Conservation (phyloP, 2,888 invertebrate genomes). For the Pocota personata region DNA sequence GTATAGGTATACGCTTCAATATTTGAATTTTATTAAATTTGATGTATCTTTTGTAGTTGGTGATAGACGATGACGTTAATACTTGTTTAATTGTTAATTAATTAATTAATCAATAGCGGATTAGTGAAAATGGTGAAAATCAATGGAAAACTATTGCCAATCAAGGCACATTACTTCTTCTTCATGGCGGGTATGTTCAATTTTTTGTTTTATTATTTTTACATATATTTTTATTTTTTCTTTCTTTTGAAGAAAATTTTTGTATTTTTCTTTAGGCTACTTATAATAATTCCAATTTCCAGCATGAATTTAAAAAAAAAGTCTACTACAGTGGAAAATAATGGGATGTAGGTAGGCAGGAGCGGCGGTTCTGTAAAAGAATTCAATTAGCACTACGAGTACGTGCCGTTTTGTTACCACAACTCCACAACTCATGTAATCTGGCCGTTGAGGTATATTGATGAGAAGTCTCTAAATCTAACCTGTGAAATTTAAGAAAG, state of each 20-base stretch:
- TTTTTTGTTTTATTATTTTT: neutral
- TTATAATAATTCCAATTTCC: too few relatives aligned
- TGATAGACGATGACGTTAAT: constrained; percentile 2
- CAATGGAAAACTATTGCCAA: constrained; percentile 88
- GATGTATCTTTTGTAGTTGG: neutral
- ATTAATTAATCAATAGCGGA: neutral
- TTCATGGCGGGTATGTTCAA: constrained; percentile 91
- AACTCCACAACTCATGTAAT: too few relatives aligned
- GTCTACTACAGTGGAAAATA: too few relatives aligned
- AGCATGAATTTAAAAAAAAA: too few relatives aligned
- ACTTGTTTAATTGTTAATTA: neutral
- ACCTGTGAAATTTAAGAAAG: too few relatives aligned
- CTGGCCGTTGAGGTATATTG: too few relatives aligned
- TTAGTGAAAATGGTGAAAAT: constrained; percentile 84
- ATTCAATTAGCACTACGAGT: too few relatives aligned
- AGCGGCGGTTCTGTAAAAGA: too few relatives aligned
- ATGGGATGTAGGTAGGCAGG: too few relatives aligned
- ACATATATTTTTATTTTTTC: neutral
- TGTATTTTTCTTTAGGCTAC: too few relatives aligned
- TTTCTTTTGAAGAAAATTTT: neutral
- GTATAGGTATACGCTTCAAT: neutral
- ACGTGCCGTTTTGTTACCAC: too few relatives aligned
- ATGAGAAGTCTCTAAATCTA: too few relatives aligned
- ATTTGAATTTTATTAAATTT: neutral
- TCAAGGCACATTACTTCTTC: constrained; percentile 94